These are phyloP conservation scores for Notolepis coatsorum DNA, from an alignment of 2,797 vertebrate genomes.

Conservation along the genomic window DNA sequence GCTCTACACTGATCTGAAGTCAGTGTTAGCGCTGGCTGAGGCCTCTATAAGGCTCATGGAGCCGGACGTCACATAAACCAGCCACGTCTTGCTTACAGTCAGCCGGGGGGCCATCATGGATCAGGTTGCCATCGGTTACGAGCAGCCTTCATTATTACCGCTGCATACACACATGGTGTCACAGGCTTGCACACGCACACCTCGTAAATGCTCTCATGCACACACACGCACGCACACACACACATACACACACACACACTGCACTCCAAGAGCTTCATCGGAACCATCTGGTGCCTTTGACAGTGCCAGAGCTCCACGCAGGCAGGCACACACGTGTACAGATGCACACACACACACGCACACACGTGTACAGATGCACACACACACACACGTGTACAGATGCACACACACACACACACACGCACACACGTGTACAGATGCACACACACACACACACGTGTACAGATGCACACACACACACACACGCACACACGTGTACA, in stretches of 20 bases:
- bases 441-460: too few relatives aligned
- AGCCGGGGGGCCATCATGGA: constrained; percentile 46
- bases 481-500: too few relatives aligned
- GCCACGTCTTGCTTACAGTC: constrained; percentile 81
- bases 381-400: too few relatives aligned
- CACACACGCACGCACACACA: constrained; percentile 3
- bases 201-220: too few relatives aligned
- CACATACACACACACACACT: constrained; percentile 28
- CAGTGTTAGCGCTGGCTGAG: constrained; percentile 18
- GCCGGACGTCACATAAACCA: constrained; percentile 64
- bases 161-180: constrained; percentile 29
- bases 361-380: constrained; percentile 20
- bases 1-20: constrained; percentile 17
- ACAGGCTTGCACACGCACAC: not conserved
- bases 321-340: constrained; percentile 49
- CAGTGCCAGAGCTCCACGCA: constrained; percentile 76
- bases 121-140: constrained; percentile 62
- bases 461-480: too few relatives aligned
- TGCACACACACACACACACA: too few relatives aligned
- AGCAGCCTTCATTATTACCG: constrained; percentile 40
- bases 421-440: too few relatives aligned
- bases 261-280: constrained; percentile 71
- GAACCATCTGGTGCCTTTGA: constrained; percentile 78
- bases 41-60: constrained; percentile 65
- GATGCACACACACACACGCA: constrained; percentile 49